Conservation (phyloP, 2,888 invertebrate species). For the Apodemia hepburni region DNA sequence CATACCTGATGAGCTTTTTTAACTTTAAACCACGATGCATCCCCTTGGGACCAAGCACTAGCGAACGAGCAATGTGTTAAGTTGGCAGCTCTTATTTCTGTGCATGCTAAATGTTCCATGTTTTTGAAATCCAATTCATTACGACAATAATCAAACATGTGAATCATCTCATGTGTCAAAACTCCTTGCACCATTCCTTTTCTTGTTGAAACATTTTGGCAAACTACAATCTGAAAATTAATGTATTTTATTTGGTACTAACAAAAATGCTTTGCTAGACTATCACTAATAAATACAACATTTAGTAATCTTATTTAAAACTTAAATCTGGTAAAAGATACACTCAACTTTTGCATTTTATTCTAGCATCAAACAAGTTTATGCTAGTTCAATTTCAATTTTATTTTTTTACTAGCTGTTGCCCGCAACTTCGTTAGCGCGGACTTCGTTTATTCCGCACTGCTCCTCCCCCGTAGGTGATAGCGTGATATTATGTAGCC, state of each 20-base stretch:
- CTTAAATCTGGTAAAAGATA: too few relatives aligned
- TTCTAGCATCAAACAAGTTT: too few relatives aligned
- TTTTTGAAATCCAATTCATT: constrained; percentile 94
- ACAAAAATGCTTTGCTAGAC: not conserved
- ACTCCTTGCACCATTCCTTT: constrained; percentile 89
- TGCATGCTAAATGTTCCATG: constrained; percentile 95
- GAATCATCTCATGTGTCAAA: constrained; percentile 95
- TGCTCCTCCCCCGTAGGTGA: too few relatives aligned
- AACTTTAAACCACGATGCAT: constrained; percentile 86
- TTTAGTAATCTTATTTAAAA: too few relatives aligned
- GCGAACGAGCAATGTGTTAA: constrained; percentile 94
- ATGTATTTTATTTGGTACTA: not conserved
- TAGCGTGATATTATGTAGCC: too few relatives aligned
- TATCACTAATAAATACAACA: not conserved
- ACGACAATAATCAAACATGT: constrained; percentile 97
- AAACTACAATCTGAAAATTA: constrained; percentile 88
- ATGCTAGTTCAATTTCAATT: too few relatives aligned
- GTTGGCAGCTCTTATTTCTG: constrained; percentile 97
- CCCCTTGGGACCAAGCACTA: constrained; percentile 89
- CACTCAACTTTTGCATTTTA: too few relatives aligned
- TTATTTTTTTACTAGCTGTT: too few relatives aligned
- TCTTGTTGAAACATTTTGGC: constrained; percentile 89
- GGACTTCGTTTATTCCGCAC: too few relatives aligned
- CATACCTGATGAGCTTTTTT: constrained; percentile 88
- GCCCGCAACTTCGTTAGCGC: too few relatives aligned